Conservation (phyloP, 2,797 vertebrate genomes). For the Oryzias dopingdopingensis region DNA sequence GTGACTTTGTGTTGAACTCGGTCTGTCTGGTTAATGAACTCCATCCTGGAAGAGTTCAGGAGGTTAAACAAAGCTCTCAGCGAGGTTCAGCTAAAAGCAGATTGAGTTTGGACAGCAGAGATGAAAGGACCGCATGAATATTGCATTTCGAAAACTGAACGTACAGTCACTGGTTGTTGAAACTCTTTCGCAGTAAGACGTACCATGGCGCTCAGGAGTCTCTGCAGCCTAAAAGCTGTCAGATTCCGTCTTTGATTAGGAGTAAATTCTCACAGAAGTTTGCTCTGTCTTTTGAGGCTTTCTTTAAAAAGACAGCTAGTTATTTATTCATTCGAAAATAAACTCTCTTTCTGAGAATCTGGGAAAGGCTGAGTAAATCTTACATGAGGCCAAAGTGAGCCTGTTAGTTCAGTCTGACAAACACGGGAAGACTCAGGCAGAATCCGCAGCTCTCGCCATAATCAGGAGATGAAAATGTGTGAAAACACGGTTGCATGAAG, state of each 20-base stretch:
- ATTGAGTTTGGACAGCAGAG: not conserved
- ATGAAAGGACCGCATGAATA: not conserved
- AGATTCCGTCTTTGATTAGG: too few species aligned
- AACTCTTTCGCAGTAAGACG: too few species aligned
- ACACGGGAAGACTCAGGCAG: not conserved
- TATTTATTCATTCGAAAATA: too few species aligned
- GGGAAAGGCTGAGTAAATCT: not conserved
- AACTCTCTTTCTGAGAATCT: too few species aligned
- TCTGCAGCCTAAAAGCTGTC: too few species aligned
- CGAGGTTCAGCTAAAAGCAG: not conserved
- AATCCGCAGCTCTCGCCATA: not conserved
- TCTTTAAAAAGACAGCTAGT: too few species aligned
- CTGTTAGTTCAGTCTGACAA: constrained; percentile 2
- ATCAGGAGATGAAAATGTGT: not conserved
- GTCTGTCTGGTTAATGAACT: constrained; percentile 45
- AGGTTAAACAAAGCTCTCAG: constrained; percentile 6
- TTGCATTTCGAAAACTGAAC: not conserved
- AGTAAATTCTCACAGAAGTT: too few species aligned
- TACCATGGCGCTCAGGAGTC: too few species aligned
- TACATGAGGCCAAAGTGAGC: not conserved
- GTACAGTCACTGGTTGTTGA: too few species aligned
- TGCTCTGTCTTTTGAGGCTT: too few species aligned
- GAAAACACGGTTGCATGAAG: too few species aligned
- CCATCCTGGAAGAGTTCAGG: constrained; percentile 19
- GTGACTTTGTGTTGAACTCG: constrained; percentile 69